Conservation (phyloP, 2,113 vertebrate species). For the Carlito syrichta region DNA sequence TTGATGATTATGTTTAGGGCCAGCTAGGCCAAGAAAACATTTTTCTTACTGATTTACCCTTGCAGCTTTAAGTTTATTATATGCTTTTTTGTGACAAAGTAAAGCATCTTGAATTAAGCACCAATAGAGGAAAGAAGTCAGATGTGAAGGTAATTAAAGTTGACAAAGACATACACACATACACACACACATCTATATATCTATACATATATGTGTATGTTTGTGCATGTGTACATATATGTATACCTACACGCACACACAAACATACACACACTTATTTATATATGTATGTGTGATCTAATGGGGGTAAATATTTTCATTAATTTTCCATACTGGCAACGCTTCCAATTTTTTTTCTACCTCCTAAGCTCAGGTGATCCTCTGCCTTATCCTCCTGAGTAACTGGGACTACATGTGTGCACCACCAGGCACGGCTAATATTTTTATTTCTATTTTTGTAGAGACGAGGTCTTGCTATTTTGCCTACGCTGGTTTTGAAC, state of each 20-base stretch:
- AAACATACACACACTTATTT: too few species aligned
- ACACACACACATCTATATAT: accelerated
- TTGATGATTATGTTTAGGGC: neutral
- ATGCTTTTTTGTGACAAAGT: neutral
- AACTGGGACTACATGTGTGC: too few species aligned
- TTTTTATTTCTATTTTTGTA: too few species aligned
- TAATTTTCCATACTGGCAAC: neutral
- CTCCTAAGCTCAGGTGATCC: too few species aligned
- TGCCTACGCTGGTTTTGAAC: too few species aligned
- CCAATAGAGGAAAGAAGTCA: neutral
- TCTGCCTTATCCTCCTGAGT: too few species aligned
- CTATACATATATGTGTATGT: too few species aligned
- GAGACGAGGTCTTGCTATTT: too few species aligned
- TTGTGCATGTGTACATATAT: neutral
- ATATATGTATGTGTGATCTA: neutral
- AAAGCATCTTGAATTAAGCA: neutral
- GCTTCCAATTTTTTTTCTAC: too few species aligned
- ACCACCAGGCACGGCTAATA: too few species aligned
- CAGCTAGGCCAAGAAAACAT: neutral
- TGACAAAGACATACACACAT: neutral
- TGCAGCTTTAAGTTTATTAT: neutral
- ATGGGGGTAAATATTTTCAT: neutral
- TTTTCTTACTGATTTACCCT: neutral
- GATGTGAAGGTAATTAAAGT: conserved; percentile 32
- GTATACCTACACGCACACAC: too few species aligned